phyloP scores from a whole-genome alignment of 2,113 vertebrate species.

The Onychorhynchus coronatus region DNA sequence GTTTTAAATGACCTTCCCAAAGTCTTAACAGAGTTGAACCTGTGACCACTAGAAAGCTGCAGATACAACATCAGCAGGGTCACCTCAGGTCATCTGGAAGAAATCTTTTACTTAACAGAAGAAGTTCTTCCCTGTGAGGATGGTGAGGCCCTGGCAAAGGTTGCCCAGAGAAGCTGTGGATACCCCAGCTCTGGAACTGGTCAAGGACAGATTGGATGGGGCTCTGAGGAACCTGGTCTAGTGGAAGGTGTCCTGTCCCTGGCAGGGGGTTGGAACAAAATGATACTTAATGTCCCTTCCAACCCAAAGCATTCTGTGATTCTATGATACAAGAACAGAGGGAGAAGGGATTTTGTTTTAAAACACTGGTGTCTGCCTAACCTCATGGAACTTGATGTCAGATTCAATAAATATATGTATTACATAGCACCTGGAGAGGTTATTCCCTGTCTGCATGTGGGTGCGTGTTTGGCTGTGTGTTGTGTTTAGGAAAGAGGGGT shows the following conservation, averaged over 20 bases:
- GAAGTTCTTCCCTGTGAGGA: not conserved
- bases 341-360: not conserved
- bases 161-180: not conserved
- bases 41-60: not conserved
- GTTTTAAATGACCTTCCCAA: not conserved
- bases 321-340: not conserved
- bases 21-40: not conserved
- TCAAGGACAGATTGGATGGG: fast-evolving
- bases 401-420: not conserved
- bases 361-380: not conserved
- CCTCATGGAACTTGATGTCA: not conserved
- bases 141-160: not conserved
- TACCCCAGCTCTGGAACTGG: not conserved
- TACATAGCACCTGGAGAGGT: not conserved
- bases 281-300: not conserved
- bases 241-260: not conserved
- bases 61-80: not conserved
- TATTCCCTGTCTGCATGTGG: not conserved
- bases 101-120: not conserved
- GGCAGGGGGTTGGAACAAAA: not conserved
- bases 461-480: not conserved
- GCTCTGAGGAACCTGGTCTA: not conserved
- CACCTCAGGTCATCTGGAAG: not conserved
- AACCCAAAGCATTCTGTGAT: not conserved
- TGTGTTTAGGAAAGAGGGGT: not conserved